Percentiles rank a stretch among this genome's conserved stretches.
Evolutionary conservation across 2,797 vertebrate genomes (phyloP).

Genomic region (Leucoraja ocellata): DNA sequence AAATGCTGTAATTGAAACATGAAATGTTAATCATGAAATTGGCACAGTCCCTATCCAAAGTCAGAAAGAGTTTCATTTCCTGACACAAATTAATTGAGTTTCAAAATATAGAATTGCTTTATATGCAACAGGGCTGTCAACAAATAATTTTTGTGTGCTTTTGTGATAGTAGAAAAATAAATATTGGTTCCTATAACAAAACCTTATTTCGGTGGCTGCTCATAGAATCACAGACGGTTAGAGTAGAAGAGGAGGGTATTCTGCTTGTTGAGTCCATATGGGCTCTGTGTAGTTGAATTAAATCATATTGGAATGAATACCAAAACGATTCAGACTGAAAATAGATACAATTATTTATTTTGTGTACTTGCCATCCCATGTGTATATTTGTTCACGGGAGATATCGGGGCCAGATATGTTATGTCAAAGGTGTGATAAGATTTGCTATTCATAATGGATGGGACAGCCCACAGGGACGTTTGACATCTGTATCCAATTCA

Average conservation of each 20-base stretch:
- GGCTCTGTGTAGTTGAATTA: not conserved
- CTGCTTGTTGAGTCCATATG: no score
- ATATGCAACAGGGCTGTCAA: not conserved
- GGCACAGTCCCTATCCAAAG: not conserved
- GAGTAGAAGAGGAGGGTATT: no score
- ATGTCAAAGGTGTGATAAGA: not conserved
- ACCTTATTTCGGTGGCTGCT: not conserved
- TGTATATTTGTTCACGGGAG: not conserved
- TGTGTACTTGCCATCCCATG: not conserved
- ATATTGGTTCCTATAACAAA: not conserved
- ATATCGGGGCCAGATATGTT: not conserved
- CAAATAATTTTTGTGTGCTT: not conserved
- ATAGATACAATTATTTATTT: not conserved
- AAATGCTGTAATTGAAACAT: not conserved
- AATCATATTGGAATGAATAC: not conserved
- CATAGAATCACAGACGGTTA: no score
- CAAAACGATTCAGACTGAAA: not conserved
- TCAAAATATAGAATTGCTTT: not conserved
- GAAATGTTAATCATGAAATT: not conserved
- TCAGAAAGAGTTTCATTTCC: not conserved
- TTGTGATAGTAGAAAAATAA: not conserved
- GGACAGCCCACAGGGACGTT: not conserved
- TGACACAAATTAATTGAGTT: not conserved
- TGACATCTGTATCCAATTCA: not conserved
- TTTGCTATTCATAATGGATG: not conserved